Base-by-base conservation (phyloP, 2,797 vertebrate species). In the Tenualosa thibaudeaui region DNA sequence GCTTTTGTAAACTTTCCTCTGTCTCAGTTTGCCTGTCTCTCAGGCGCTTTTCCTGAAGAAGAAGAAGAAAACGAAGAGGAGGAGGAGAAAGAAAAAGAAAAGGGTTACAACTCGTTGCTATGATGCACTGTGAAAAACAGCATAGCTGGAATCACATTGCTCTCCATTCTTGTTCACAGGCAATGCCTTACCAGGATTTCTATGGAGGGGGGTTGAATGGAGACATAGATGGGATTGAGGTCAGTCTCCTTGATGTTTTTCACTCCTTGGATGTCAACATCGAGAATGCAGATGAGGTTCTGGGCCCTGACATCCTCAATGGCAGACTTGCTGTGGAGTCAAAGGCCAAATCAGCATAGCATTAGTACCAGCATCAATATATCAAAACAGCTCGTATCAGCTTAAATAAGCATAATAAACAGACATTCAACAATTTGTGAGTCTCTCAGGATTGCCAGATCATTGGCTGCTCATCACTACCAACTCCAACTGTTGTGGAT, bases 261-360 rank as follows among this genome's bases (percentile, higher is more conserved):
- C 85, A 99, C 98, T 0, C 98, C 98, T 91, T 99, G 98, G 92
- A 99, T 97, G 91, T 99, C 98, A 10, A 99, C 95, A 53, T 99
- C 98, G 2, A 99, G 94, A 88, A 99, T 95, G 49, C 98, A 99
- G 95, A 99, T 99, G 84, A 97, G 95, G 91, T 99, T 99, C 93
- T 95, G 92, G 68, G 97, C 96, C 92, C 95, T 96, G 26, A 99
- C 97, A 0, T 97, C 97, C 88, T 96, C 95, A n/a, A 99, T 95
- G 0, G 98, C 96, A 0, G 95, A 95, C 94, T 99, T 99, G 91
- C 98, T 99, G 89, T 8, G 85, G 37, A 24, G 8, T 82, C 84
- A 86, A 81, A 31, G n/a, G 22, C 68, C 0, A 82, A 37, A 46
- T 78, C n/a, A 62, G n/a, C 8, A 62, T 6, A 24, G 17, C 19